These are phyloP conservation scores for Narcine bancroftii DNA, from an alignment of 2,113 vertebrate genomes.

Conservation along the genomic window DNA sequence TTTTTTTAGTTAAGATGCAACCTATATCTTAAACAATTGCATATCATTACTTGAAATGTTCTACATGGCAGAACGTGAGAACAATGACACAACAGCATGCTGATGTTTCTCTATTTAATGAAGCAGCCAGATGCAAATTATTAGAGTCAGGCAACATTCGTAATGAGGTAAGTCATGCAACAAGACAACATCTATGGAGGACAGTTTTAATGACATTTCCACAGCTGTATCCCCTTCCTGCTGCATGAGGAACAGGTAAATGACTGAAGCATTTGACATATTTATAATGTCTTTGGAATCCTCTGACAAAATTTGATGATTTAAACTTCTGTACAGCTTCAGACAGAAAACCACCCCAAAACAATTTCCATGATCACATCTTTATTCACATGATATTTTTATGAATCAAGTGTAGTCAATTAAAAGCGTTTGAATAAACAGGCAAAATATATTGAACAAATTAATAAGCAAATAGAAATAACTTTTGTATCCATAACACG, in stretches of 20 bases:
- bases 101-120: constrained; percentile 17
- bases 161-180: constrained; percentile 6
- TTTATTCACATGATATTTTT: not conserved
- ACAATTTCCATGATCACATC: not conserved
- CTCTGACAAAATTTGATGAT: not conserved
- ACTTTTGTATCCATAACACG: not conserved
- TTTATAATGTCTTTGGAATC: not conserved
- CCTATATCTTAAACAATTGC: constrained; percentile 3
- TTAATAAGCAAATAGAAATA: not conserved
- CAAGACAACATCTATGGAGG: not conserved
- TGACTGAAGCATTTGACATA: not conserved
- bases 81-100: constrained; percentile 1
- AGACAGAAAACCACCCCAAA: not conserved
- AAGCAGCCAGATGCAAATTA: constrained; percentile 12
- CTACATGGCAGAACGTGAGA: constrained; percentile 6
- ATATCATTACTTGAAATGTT: not conserved
- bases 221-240: constrained; percentile 52
- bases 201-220: constrained; percentile 41
- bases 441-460: not conserved
- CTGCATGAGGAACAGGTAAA: constrained; percentile 40
- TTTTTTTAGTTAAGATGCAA: constrained; percentile 30
- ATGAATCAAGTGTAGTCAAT: not conserved
- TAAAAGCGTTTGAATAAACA: constrained; percentile 1
- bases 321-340: not conserved
- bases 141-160: constrained; percentile 9